Percentiles rank a stretch among this genome's conserved stretches.
phyloP scores from a whole-genome alignment of 2,113 vertebrate species.

The Hippocampus zosterae region DNA sequence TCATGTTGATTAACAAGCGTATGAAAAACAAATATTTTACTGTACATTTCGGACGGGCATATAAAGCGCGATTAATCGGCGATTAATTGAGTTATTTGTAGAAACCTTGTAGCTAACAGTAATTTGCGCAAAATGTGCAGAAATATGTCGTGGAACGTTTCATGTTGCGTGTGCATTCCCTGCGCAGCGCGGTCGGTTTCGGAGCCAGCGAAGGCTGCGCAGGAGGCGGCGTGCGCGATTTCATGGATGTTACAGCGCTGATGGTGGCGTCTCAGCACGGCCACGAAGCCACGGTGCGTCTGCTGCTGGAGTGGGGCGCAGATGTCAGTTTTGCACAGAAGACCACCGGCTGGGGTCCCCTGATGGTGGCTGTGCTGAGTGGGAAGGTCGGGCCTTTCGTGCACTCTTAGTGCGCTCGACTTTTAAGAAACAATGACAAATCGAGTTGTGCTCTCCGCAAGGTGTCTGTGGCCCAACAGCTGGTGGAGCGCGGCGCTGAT shows the following conservation, averaged over 20 bases:
- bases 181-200: conserved; percentile 39
- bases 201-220: conserved; percentile 39
- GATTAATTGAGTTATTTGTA: too few relatives aligned
- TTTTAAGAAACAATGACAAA: not conserved
- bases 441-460: conserved; percentile 24
- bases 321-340: conserved; percentile 79
- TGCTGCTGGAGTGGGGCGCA: conserved; percentile 89
- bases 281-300: conserved; percentile 77
- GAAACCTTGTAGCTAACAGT: too few relatives aligned
- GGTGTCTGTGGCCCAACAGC: conserved; percentile 82
- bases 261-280: conserved; percentile 89
- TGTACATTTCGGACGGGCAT: too few relatives aligned
- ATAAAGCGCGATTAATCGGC: too few relatives aligned
- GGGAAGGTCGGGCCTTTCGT: conserved; percentile 67
- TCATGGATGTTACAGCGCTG: conserved; percentile 83
- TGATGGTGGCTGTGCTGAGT: conserved; percentile 85
- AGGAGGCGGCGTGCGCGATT: conserved; percentile 61
- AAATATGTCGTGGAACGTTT: not conserved
- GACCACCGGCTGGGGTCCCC: conserved; percentile 85
- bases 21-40: too few relatives aligned
- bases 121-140: too few relatives aligned
- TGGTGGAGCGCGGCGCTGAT: conserved; percentile 87
- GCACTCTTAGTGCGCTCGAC: too few relatives aligned
- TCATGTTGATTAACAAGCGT: too few relatives aligned
- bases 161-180: not conserved